Evolutionary conservation across 1,140 invertebrate species (phyloP).

Genomic region (Achroia grisella): DNA sequence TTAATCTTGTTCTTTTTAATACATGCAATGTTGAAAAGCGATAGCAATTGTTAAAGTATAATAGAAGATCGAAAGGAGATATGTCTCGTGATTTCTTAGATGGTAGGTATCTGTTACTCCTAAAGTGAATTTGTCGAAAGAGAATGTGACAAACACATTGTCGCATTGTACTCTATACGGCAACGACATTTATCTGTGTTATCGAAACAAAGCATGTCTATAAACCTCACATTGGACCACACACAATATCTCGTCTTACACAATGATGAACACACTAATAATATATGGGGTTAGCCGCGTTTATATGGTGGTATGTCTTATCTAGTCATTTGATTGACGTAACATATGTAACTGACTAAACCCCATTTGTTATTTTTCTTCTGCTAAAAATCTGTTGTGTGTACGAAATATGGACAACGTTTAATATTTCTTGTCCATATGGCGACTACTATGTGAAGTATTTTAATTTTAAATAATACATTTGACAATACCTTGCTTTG

Average conservation of each 20-base stretch:
- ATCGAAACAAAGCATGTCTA: conserved; percentile 65
- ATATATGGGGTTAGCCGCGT: conserved; percentile 55
- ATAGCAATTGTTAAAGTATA: conserved; percentile 3
- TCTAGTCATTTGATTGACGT: conserved; percentile 50
- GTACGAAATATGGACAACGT: conserved; percentile 12
- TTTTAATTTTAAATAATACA: conserved; percentile 2
- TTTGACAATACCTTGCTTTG: too few species aligned
- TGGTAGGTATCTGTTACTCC: conserved; percentile 21
- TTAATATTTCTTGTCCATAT: conserved; percentile 8
- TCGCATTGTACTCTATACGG: conserved; percentile 52
- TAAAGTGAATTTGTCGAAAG: conserved; percentile 53
- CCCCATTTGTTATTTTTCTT: conserved; percentile 18
- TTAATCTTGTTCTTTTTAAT: conserved; percentile 25
- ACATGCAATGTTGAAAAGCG: conserved; percentile 4
- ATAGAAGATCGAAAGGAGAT: conserved; percentile 7
- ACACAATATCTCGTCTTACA: conserved; percentile 62
- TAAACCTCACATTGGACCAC: conserved; percentile 67
- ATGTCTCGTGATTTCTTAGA: conserved; percentile 6
- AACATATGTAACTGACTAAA: conserved; percentile 18
- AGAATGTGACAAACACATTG: conserved; percentile 56
- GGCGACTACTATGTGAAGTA: neutral
- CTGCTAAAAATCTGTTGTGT: conserved; percentile 15
- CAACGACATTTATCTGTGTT: conserved; percentile 67
- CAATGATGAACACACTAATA: conserved; percentile 59
- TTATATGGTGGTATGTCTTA: conserved; percentile 40